Base-by-base conservation (phyloP, 2,888 invertebrate species). In the Erpobdella octoculata region DNA sequence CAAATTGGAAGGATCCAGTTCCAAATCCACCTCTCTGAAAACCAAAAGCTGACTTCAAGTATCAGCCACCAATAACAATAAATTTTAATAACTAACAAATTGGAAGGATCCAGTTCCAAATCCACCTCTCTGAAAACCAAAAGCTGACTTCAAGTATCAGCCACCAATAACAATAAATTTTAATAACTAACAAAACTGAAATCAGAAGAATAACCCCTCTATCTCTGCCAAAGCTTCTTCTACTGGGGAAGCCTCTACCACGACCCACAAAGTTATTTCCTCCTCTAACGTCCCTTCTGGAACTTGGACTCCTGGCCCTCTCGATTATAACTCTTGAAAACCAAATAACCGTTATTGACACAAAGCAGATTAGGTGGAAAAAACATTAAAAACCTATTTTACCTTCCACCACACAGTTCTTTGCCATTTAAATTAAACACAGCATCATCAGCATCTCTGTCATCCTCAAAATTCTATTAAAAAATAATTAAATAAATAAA, bases 401-500 rank as follows among this genome's bases (percentile, higher is more conserved):
- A 69, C 72, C 72, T 72, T 88, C 96, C 96, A 31, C 96, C 95
- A 74, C 94, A 87, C 76, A 97, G 86, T 81, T 96, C 95, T 85
- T 93, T 94, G 61, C 97, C 97, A 85, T 97, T 96, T 78, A 97
- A 85, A 84, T 97, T 97, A 85, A 97, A 95, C 0, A 95, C 94
- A 5, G 97, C 97, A 86, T 98, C 97, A 85, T 97, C 96, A 66
- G 96, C 96, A 86, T 96, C 96, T 83, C 94, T 88, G 74, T 93
- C 90, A 83, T 95, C 95, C 84, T 96, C 95, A 85, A 96, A 96
- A 87, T 96, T 96, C 94, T 76, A 31, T 62, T 62, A n/a, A n/a
- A n/a, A 9, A 31, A 62, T 33, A 9, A n/a, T 33, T 9, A 6
- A 8, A n/a, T 62, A 62, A 33, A 62, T 62, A 62, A 33, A 33